phyloP scores from a whole-genome alignment of 2,113 vertebrate genomes.

The Cyanoliseus patagonus region DNA sequence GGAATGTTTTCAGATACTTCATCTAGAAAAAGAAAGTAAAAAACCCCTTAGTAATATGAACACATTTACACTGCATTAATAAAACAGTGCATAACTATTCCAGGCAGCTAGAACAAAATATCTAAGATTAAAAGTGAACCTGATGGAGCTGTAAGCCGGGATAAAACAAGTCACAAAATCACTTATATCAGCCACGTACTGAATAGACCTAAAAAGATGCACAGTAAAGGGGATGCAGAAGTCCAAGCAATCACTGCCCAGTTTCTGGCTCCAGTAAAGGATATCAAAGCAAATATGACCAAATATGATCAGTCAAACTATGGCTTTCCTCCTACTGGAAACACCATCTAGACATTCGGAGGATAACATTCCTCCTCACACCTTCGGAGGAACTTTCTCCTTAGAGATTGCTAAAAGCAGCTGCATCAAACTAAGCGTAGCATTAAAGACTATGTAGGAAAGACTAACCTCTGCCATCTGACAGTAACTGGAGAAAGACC shows the following conservation, averaged over 20 bases:
- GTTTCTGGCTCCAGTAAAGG: background rate
- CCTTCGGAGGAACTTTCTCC: background rate
- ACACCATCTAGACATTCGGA: background rate
- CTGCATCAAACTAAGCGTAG: background rate
- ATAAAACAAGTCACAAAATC: background rate
- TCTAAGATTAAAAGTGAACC: background rate
- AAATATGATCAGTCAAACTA: background rate
- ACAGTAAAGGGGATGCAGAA: background rate
- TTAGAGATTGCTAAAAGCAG: background rate
- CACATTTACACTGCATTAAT: background rate
- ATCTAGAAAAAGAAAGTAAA: background rate
- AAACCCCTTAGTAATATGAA: rapidly evolving
- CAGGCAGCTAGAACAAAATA: background rate
- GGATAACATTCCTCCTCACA: background rate
- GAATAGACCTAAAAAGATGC: background rate
- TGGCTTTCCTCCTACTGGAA: background rate
- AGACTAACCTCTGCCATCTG: background rate
- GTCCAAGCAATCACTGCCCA: background rate
- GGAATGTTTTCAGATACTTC: background rate
- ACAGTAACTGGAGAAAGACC: background rate
- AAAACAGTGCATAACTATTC: background rate
- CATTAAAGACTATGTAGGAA: background rate
- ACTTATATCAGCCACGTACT: background rate
- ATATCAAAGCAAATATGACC: background rate
- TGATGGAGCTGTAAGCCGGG: background rate